Percentiles rank a stretch among this genome's conserved stretches.
phyloP scores from a whole-genome alignment of 1,140 invertebrate species.

The Ericerus pela region DNA sequence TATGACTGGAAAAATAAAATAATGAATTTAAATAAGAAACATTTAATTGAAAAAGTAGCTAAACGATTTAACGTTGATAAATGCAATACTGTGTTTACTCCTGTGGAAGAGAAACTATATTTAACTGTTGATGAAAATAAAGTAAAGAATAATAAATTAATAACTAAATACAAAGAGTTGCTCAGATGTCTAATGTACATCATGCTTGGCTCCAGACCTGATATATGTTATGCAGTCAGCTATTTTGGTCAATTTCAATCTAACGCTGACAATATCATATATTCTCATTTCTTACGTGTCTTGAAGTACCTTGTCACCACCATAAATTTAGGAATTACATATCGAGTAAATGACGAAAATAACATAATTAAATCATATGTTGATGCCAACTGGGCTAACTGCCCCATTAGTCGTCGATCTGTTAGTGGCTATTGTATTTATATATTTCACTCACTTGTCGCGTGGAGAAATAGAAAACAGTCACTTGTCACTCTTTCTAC shows the following conservation, averaged over 20 bases:
- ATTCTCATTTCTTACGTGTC: background rate
- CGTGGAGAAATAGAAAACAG: conserved; percentile 24
- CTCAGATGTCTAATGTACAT: conserved; percentile 30
- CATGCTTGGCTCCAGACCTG: conserved; percentile 31
- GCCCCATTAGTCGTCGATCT: conserved; percentile 25
- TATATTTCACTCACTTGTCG: conserved; percentile 16
- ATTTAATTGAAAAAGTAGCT: too few relatives aligned
- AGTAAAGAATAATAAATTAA: background rate
- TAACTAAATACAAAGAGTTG: conserved; percentile 25
- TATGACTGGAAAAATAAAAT: too few relatives aligned
- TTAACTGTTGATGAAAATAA: background rate
- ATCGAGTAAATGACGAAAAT: background rate
- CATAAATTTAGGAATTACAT: background rate
- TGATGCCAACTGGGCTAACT: conserved; percentile 29
- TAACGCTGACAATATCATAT: background rate
- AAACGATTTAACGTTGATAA: too few relatives aligned
- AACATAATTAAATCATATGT: conserved; percentile 23
- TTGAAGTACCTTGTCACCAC: background rate
- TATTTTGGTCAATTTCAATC: conserved; percentile 16
- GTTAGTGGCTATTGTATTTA: conserved; percentile 22
- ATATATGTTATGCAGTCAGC: conserved; percentile 22
- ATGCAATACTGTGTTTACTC: background rate
- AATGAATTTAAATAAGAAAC: too few relatives aligned
- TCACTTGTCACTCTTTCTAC: conserved; percentile 22
- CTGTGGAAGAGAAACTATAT: background rate